A percentile compares a stretch with the other conserved stretches of the same genome.
Conservation (phyloP, 2,797 vertebrate genomes). For the Botia almorhae region DNA sequence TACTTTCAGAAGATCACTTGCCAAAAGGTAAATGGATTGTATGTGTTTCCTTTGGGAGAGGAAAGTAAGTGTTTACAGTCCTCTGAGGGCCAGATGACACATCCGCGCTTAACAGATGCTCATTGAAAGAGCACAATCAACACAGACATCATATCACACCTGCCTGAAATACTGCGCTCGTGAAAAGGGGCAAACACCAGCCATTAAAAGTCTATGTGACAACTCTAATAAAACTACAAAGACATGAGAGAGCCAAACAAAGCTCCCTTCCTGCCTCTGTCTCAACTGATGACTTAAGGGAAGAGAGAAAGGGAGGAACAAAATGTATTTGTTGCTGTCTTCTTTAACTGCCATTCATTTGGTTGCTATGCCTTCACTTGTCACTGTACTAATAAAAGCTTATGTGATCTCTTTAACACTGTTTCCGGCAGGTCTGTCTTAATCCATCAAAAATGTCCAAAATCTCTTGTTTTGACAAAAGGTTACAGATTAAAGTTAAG, state of each 20-base stretch:
- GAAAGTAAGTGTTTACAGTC: slow-evolving; percentile 45
- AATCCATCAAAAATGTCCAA: not conserved
- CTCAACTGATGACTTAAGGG: slow-evolving; percentile 1
- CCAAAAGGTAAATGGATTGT: slow-evolving; percentile 54
- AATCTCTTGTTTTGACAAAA: not conserved
- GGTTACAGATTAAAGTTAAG: no score
- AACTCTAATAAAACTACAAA: slow-evolving; percentile 64
- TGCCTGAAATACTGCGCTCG: slow-evolving; percentile 41
- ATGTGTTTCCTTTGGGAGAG: slow-evolving; percentile 13
- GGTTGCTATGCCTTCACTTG: not conserved
- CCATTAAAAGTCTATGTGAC: slow-evolving; percentile 59
- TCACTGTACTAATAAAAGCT: slow-evolving; percentile 13
- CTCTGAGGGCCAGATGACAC: slow-evolving; percentile 49
- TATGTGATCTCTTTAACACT: slow-evolving; percentile 15
- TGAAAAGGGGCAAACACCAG: slow-evolving; percentile 52
- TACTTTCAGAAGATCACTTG: slow-evolving; percentile 9
- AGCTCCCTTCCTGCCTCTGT: slow-evolving; percentile 60
- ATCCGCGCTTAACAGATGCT: slow-evolving; percentile 48
- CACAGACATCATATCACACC: slow-evolving; percentile 48
- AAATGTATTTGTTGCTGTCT: not conserved
- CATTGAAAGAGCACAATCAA: slow-evolving; percentile 49
- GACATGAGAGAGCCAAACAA: slow-evolving; percentile 56
- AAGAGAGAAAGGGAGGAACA: slow-evolving; percentile 17
- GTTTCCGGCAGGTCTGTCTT: not conserved
- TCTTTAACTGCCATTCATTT: not conserved